These are phyloP conservation scores for Drosophila nr. fundita DNA, from an alignment of 2,888 invertebrate species.

Conservation along the genomic window DNA sequence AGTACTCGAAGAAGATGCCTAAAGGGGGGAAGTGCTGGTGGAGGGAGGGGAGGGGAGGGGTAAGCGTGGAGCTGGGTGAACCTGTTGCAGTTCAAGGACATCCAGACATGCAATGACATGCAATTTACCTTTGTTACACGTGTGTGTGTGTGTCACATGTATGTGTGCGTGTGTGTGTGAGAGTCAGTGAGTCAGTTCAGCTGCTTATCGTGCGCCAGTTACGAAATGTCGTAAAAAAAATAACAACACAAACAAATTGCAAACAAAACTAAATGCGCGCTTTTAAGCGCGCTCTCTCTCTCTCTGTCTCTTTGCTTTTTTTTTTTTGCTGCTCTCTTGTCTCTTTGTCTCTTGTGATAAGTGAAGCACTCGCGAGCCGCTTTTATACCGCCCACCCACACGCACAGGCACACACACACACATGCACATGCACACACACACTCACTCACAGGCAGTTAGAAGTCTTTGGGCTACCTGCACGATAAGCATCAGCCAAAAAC, in stretches of 20 bases:
- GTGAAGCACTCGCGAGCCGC: not conserved
- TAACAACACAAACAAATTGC: slow-evolving; percentile 7
- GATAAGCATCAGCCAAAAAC: slow-evolving; percentile 32
- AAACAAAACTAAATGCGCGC: slow-evolving; percentile 35
- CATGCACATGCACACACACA: not conserved
- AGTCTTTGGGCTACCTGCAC: slow-evolving; percentile 26
- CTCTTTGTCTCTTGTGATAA: not conserved
- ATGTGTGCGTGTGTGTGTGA: slow-evolving; percentile 1
- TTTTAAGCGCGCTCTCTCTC: slow-evolving; percentile 19
- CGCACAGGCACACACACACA: slow-evolving; percentile 11
- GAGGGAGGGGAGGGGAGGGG: fast-evolving
- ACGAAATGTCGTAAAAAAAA: slow-evolving; percentile 38
- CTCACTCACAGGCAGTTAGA: not conserved
- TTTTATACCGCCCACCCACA: slow-evolving; percentile 14
- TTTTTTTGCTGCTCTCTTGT: slow-evolving; percentile 1
- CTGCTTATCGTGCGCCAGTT: slow-evolving; percentile 45
- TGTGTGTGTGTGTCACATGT: not conserved
- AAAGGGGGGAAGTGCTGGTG: not conserved
- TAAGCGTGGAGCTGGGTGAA: slow-evolving; percentile 11
- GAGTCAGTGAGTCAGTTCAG: slow-evolving; percentile 40
- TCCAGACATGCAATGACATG: slow-evolving; percentile 22
- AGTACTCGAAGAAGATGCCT: slow-evolving; percentile 5
- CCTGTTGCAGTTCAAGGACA: slow-evolving; percentile 58
- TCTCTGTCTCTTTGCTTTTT: not conserved
- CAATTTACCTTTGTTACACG: slow-evolving; percentile 17